Evolutionary conservation across 23 tunicate species (phyloP), one percentile per base, ranked within the genome.

Genomic region (Oikopleura dioica): DNA sequence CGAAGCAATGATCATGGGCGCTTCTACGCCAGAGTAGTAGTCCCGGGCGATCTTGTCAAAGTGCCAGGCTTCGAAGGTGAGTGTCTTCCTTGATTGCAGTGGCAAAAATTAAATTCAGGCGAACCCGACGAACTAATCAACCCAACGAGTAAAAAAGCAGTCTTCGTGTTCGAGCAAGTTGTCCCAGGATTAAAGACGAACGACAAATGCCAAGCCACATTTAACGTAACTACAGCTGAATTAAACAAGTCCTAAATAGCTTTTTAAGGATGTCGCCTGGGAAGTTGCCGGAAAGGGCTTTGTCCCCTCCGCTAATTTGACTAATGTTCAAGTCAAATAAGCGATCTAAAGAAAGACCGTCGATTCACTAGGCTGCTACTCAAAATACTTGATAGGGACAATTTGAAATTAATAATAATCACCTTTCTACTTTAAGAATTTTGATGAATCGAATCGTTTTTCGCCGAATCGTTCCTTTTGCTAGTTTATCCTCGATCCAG

Each of bases 1-100:
- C 5, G 79, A 83, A 35, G 99, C 99, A 35, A 94, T 94, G 99
- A 76, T 94, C 38, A 69, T 94, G 37, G 86, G 99, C 69, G 83
- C 99, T 1, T 76, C 83, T 0, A 75, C 72, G 29, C 72, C 72
- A 23, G 72, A 63, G 88, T 78, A 29, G 75, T 76, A 35, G 68
- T 36, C 26, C 50, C 77, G 2, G 99, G 99, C 0, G 99, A 94
- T 59, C 34, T 38, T 38, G 85, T 94, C 0, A 81, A 77, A 51
- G 84, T 80, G 68, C 95, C 87, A 29, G 95, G 88, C 0, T 59
- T 78, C 21, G 38, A 59, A 33, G 72, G 72, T 63, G 26, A 63
- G n/a, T n/a, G n/a, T n/a, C n/a, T n/a, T n/a, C n/a, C n/a, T n/a
- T n/a, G n/a, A n/a, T n/a, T n/a, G n/a, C n/a, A n/a, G n/a, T n/a